Percentiles rank a stretch among this genome's conserved stretches.
Conservation (phyloP, 1,140 invertebrate species). For the Centruroides sculpturatus region DNA sequence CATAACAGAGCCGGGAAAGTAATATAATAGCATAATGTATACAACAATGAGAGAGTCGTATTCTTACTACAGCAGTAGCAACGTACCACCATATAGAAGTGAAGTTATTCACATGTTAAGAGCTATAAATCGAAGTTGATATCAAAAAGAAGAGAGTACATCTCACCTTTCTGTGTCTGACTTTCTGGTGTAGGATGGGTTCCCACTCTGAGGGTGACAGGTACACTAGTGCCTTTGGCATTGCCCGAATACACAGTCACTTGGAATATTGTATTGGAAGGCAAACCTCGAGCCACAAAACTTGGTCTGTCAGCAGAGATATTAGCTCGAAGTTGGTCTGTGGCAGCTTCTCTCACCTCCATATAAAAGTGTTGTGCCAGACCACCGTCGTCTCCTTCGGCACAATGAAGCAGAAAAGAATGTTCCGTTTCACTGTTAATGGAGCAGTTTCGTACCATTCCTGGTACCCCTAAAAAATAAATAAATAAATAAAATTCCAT, state of each 20-base stretch:
- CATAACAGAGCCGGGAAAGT: too few relatives aligned
- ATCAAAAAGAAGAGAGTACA: not conserved
- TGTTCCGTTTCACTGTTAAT: constrained; percentile 36
- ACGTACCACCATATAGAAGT: too few relatives aligned
- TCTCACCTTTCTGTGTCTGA: constrained; percentile 33
- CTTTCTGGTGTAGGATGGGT: constrained; percentile 72
- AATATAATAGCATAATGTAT: too few relatives aligned
- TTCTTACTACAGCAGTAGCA: too few relatives aligned
- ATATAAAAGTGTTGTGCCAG: constrained; percentile 57
- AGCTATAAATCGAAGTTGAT: too few relatives aligned
- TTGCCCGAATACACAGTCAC: constrained; percentile 70
- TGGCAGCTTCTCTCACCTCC: constrained; percentile 48
- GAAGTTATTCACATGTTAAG: too few relatives aligned
- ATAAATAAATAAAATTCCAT: not conserved
- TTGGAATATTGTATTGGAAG: constrained; percentile 53
- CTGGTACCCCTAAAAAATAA: constrained; percentile 14
- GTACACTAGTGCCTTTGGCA: constrained; percentile 67
- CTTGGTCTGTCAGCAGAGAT: constrained; percentile 4
- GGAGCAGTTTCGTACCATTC: constrained; percentile 20
- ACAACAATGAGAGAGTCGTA: too few relatives aligned
- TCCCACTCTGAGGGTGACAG: constrained; percentile 63
- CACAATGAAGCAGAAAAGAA: constrained; percentile 56
- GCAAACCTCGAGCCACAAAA: constrained; percentile 43
- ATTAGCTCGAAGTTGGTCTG: constrained; percentile 25
- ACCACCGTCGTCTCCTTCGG: constrained; percentile 69